Base-by-base conservation (phyloP, 2,888 invertebrate genomes). In the Cosmia trapezina region DNA sequence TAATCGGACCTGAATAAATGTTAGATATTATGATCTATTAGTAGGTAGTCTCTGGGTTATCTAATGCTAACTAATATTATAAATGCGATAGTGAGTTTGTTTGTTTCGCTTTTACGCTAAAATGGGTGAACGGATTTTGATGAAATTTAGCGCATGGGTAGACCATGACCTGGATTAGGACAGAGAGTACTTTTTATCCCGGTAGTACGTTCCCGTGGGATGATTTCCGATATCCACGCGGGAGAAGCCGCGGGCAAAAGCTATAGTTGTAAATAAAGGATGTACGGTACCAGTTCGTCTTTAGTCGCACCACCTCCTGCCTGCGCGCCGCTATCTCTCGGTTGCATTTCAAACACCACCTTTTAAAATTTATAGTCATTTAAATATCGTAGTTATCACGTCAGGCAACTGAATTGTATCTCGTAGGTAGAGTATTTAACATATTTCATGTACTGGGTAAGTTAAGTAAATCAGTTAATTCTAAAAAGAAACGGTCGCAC, bases 321-420 rank as follows among this genome's bases (percentile, higher is more conserved):
- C n/a, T 97, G 96, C 0, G 97, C 97, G 0, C 98, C 98, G 0
- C 97, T 95, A 87, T 98, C 98, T 84, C 98, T 96, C 0, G 99
- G 99, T 92, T 99, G 99, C 97, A 99, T 97, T 93, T 99, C 99
- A 88, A 99, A 97, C 60, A 96, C 96, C 78, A 96, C 95, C 95
- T 95, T 81, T 73, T 60, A 37, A 57, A 56, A 65, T 47, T 11
- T 61, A 54, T 17, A 3, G 6, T 56, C 2, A 37, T 33, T 64
- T 49, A 28, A 51, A 33, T 45, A 9, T 14, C n/a, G 1, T 19
- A n/a, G n/a, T n/a, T n/a, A 51, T 45, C 33, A 75, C 37, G 17
- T 28, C 19, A 12, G 14, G 22, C n/a, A 41, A 28, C 14, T 28
- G 37, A 37, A 28, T 65, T 4, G 5, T 5, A 33, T 17, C 11